Evolutionary conservation across 2,113 vertebrate genomes (phyloP), one percentile per base, ranked within the genome.

Genomic region (Andinoacara biseriatus): DNA sequence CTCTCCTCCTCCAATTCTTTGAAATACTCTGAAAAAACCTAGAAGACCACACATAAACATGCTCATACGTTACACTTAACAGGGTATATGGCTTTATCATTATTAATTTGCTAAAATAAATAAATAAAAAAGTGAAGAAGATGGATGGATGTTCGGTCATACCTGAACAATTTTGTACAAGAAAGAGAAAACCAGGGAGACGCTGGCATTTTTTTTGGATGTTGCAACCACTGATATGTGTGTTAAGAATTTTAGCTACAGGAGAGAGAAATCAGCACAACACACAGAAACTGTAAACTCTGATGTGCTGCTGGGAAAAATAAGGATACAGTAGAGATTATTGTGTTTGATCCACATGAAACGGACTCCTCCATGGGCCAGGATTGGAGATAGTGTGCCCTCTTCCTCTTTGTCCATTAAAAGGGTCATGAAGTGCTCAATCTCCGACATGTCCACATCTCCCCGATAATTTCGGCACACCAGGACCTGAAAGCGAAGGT

Each of bases 321-420:
- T 14, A 94, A 96, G 97, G 98, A 98, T 99, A 98, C 98, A 84
- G 87, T 99, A 99, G 0, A 99, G 93, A 83, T 99, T 99, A 94
- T 99, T 99, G 82, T 99, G 98, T 83, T 99, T 99, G 84, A 99
- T 99, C 98, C 98, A 99, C 98, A 99, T 99, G 92, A 99, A 99
- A 10, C 98, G 97, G 49, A 99, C 98, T 0, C 97, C 98, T 0
- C 98, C 98, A 0, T 99, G 98, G 0, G 98, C 97, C 76, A 99
- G 94, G 83, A 99, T 99, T 4, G 98, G 98, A 0, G 98, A 99
- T 0, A 99, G 96, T 0, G 96, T 96, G 7, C 98, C 98, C 87
- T 99, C 98, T 54, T 99, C 98, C 84, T 99, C 98, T 88, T 98
- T 99, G 84, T 99, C 98, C 98, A 99, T 99, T 80, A 99, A 96